These are phyloP conservation scores for Channa striata DNA, from an alignment of 2,797 vertebrate genomes.

Conservation along the genomic window DNA sequence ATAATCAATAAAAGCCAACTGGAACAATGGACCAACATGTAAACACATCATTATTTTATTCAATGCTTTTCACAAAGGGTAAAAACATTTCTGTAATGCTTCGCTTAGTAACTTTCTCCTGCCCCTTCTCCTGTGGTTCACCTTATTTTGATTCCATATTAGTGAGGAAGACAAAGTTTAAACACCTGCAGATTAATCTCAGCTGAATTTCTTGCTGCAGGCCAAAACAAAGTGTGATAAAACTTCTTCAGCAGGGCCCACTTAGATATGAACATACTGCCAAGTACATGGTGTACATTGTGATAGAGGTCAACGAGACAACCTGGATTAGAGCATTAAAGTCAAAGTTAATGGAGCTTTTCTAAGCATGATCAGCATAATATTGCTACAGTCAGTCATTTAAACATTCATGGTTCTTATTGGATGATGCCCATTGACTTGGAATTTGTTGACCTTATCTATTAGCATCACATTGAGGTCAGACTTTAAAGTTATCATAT, in stretches of 20 bases:
- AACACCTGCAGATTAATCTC: constrained; percentile 9
- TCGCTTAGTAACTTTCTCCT: constrained; percentile 11
- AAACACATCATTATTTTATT: background rate
- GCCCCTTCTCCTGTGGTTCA: background rate
- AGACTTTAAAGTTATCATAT: too few relatives aligned
- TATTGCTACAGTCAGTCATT: too few relatives aligned
- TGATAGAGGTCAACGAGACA: background rate
- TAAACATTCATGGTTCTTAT: too few relatives aligned
- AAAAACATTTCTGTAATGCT: too few relatives aligned
- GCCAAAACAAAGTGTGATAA: constrained; percentile 35
- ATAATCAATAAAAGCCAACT: background rate
- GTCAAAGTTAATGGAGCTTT: background rate
- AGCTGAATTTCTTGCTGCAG: constrained; percentile 20
- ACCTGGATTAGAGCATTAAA: background rate
- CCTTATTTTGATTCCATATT: background rate
- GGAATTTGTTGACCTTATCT: too few relatives aligned
- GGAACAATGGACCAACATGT: background rate
- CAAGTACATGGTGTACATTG: background rate
- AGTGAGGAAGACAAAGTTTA: constrained; percentile 7
- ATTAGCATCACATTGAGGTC: too few relatives aligned
- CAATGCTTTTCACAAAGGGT: background rate
- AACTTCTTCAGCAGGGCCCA: background rate
- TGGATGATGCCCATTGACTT: too few relatives aligned
- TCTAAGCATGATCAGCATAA: too few relatives aligned
- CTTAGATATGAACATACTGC: constrained; percentile 7